Conservation (phyloP, 2,888 invertebrate genomes). For the Leptinotarsa juncta region DNA sequence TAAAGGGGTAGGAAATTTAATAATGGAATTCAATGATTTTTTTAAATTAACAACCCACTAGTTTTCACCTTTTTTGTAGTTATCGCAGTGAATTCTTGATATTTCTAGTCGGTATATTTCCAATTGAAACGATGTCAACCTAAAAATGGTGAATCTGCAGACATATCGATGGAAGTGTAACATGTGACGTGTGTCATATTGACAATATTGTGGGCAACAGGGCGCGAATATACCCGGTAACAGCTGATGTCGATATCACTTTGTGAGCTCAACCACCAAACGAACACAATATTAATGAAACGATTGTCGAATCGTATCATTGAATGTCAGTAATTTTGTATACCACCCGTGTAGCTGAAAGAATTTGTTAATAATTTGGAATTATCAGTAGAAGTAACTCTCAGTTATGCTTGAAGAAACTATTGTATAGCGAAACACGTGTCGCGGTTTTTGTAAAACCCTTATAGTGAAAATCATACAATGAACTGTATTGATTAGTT, state of each 20-base stretch:
- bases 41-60: too few relatives aligned
- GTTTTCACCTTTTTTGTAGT: too few relatives aligned
- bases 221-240: conserved; percentile 45
- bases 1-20: too few relatives aligned
- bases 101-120: too few relatives aligned
- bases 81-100: too few relatives aligned
- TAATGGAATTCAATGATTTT: too few relatives aligned
- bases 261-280: conserved; percentile 30
- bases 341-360: neutral
- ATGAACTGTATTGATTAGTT: too few relatives aligned
- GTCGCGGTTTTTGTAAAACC: too few relatives aligned
- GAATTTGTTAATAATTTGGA: neutral
- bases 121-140: neutral
- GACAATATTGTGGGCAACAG: conserved; percentile 53
- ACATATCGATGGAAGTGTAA: conserved; percentile 42
- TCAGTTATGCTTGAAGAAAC: too few relatives aligned
- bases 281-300: conserved; percentile 51
- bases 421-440: too few relatives aligned
- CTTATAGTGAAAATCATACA: too few relatives aligned
- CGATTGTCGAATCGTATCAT: conserved; percentile 53
- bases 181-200: conserved; percentile 47
- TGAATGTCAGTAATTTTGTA: conserved; percentile 38
- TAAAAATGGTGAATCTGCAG: conserved; percentile 3
- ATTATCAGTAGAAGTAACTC: too few relatives aligned
- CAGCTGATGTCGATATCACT: conserved; percentile 51